A percentile compares a stretch with the other conserved stretches of the same genome.
Evolutionary conservation across 2,888 invertebrate species (phyloP).

Genomic region (Danaus chrysippus): DNA sequence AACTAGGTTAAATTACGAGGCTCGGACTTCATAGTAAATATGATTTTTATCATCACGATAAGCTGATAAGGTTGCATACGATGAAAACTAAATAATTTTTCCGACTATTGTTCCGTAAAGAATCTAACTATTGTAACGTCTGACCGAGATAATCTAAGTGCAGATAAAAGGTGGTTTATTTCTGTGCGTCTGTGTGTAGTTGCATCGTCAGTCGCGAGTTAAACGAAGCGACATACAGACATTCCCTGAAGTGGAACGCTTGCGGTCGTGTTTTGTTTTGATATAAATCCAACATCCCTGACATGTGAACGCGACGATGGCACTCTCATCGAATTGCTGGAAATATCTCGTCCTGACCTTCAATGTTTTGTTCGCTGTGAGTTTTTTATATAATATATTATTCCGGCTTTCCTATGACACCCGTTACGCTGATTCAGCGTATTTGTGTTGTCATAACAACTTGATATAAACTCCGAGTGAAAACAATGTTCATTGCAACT

Average conservation of each 20-base stretch:
- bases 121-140: constrained; percentile 20
- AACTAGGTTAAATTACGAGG: constrained; percentile 65
- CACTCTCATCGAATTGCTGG: constrained; percentile 72
- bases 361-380: constrained; percentile 72
- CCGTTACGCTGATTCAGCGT: constrained; percentile 43
- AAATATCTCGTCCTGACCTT: constrained; percentile 73
- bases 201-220: constrained; percentile 56
- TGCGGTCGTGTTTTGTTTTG: constrained; percentile 60
- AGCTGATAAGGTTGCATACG: constrained; percentile 52
- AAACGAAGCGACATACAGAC: constrained; percentile 53
- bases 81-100: constrained; percentile 43
- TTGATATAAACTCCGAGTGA: constrained; percentile 29
- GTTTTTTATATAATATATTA: constrained; percentile 44
- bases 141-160: constrained; percentile 39
- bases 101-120: constrained; percentile 36
- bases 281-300: constrained; percentile 61
- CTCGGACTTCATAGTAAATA: constrained; percentile 32
- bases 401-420: constrained; percentile 33
- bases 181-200: constrained; percentile 53
- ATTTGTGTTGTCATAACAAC: constrained; percentile 69
- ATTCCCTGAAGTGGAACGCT: constrained; percentile 67
- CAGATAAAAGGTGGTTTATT: constrained; percentile 62
- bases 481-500: constrained; percentile 10
- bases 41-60: constrained; percentile 57
- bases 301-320: constrained; percentile 72